These are phyloP conservation scores for Tyrophagus putrescentiae DNA, from an alignment of 1,140 invertebrate species.

Conservation along the genomic window DNA sequence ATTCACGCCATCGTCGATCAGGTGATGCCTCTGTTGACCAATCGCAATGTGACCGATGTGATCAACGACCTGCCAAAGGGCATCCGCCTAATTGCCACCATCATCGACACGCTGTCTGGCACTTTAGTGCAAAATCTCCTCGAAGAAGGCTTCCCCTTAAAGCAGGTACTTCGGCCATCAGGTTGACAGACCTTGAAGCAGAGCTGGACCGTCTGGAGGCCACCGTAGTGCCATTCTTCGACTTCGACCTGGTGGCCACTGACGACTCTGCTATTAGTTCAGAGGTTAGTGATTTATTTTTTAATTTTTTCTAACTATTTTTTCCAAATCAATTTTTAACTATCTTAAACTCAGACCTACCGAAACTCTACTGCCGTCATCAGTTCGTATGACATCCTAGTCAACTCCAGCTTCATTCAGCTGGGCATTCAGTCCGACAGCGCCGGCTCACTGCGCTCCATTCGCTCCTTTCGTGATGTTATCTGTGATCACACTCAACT, in stretches of 20 bases:
- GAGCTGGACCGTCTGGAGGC: neutral
- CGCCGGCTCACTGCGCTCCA: neutral
- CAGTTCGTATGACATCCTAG: conserved; percentile 16
- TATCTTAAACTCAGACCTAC: too few relatives aligned
- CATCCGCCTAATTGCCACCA: conserved; percentile 24
- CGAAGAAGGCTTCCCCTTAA: conserved; percentile 16
- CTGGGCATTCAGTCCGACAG: conserved; percentile 10
- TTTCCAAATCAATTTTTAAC: too few relatives aligned
- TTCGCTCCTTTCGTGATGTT: conserved; percentile 9
- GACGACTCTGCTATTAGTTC: too few relatives aligned
- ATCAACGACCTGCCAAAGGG: conserved; percentile 27
- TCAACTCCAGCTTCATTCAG: conserved; percentile 11
- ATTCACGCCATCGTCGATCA: conserved; percentile 26
- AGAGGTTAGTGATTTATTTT: too few relatives aligned
- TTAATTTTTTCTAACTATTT: neutral
- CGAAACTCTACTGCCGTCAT: too few relatives aligned
- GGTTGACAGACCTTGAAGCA: neutral
- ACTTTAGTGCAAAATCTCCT: conserved; percentile 23
- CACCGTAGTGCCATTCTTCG: neutral
- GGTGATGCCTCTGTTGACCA: conserved; percentile 25
- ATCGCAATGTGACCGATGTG: conserved; percentile 24
- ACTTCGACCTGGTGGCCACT: neutral
- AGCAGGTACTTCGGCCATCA: neutral
- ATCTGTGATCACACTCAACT: conserved; percentile 17
- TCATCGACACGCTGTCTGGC: conserved; percentile 25